Percentiles rank a stretch among this genome's conserved stretches.
Evolutionary conservation across 2,888 invertebrate species (phyloP).

Genomic region (Leuctra nigra): DNA sequence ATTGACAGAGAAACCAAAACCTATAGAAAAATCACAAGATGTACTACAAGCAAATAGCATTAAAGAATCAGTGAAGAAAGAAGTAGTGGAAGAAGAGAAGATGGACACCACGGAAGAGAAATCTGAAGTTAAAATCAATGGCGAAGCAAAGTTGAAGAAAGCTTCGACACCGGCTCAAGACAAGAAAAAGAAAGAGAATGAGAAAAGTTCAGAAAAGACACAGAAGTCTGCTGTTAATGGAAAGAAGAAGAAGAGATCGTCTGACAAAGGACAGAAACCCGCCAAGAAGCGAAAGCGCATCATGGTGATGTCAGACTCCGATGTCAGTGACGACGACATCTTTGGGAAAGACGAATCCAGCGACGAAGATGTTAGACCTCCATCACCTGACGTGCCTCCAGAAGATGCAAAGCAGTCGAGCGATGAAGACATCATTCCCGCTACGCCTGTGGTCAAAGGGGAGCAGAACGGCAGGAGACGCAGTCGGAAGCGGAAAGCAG

Average conservation of each 20-base stretch:
- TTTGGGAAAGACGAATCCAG: neutral
- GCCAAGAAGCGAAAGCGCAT: constrained; percentile 1
- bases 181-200: neutral
- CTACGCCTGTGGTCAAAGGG: neutral
- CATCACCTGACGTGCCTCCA: neutral
- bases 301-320: constrained; percentile 4
- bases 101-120: neutral
- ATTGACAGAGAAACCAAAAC: too few species aligned
- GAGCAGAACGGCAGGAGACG: constrained; percentile 20
- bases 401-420: neutral
- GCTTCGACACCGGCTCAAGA: neutral
- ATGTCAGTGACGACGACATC: too few species aligned
- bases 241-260: neutral
- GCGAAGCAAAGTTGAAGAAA: neutral
- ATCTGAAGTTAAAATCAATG: neutral
- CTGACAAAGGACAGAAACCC: neutral
- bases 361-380: neutral
- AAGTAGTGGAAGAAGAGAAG: neutral
- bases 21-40: too few species aligned
- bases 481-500: constrained; percentile 37
- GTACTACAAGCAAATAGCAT: too few species aligned
- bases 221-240: neutral
- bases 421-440: constrained; percentile 1
- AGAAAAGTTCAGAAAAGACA: neutral
- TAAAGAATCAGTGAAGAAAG: too few species aligned